phyloP scores from a whole-genome alignment of 2,888 invertebrate genomes.

The Nephrotoma appendiculata region DNA sequence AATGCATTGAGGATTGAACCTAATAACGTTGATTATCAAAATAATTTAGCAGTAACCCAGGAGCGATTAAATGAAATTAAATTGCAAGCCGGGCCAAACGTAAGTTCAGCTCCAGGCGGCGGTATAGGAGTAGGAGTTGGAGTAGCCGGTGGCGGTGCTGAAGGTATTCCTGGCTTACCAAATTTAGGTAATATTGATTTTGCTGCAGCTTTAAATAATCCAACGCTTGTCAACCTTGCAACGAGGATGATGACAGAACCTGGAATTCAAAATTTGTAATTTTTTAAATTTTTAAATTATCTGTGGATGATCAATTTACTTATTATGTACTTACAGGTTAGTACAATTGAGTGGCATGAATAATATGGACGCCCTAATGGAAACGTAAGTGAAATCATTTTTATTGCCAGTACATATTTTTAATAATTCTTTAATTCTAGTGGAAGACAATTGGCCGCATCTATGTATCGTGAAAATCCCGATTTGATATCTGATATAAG shows the following conservation, averaged over 20 bases:
- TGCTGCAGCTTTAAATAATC: constrained; percentile 11
- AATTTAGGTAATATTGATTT: constrained; percentile 10
- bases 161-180: neutral
- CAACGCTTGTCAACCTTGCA: constrained; percentile 10
- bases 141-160: neutral
- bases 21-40: constrained; percentile 75
- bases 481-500: constrained; percentile 7
- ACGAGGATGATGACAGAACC: constrained; percentile 12
- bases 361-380: constrained; percentile 10
- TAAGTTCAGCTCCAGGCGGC: neutral
- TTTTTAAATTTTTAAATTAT: neutral
- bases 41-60: constrained; percentile 72
- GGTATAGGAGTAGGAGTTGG: neutral
- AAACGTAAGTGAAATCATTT: constrained; percentile 6
- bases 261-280: constrained; percentile 8
- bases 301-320: neutral
- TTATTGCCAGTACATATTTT: neutral
- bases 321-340: neutral
- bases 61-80: constrained; percentile 13
- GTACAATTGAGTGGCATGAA: constrained; percentile 9
- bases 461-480: constrained; percentile 9
- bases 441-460: constrained; percentile 7
- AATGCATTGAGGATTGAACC: constrained; percentile 86
- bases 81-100: neutral
- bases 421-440: neutral